phyloP scores from a whole-genome alignment of 1,140 invertebrate genomes.

The Platorchestia sp. region DNA sequence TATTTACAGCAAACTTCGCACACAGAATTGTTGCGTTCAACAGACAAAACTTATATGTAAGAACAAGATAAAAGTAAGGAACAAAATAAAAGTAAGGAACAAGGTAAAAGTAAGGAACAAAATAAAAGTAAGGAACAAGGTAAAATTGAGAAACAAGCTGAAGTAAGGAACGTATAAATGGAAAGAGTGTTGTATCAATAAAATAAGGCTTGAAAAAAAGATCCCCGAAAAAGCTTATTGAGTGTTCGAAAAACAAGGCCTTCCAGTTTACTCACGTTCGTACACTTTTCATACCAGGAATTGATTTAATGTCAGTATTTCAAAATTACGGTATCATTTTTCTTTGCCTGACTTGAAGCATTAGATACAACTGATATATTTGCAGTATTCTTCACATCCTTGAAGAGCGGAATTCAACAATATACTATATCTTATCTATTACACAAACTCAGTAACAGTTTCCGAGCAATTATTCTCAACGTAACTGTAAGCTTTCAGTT shows the following conservation, averaged over 20 bases:
- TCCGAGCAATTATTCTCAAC: neutral
- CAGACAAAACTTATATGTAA: neutral
- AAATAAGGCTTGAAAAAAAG: too few species aligned
- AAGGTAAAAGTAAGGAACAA: neutral
- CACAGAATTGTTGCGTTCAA: too few species aligned
- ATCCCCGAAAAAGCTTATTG: neutral
- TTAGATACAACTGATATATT: neutral
- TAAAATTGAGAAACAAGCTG: neutral
- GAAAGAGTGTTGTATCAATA: neutral
- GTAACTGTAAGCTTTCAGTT: neutral
- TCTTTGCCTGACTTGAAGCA: neutral
- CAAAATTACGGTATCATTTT: neutral
- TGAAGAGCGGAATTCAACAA: neutral
- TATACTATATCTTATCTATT: neutral
- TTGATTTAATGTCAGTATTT: neutral
- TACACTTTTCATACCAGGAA: neutral
- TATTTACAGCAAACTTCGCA: too few species aligned
- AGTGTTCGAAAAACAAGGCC: neutral
- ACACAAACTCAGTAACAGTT: neutral
- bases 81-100: neutral
- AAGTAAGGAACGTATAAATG: neutral
- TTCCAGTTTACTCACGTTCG: neutral
- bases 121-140: neutral
- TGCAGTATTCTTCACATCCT: neutral
- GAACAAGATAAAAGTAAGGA: neutral